Evolutionary conservation across 2,113 vertebrate species (phyloP).

Genomic region (Trematomus loennbergii): DNA sequence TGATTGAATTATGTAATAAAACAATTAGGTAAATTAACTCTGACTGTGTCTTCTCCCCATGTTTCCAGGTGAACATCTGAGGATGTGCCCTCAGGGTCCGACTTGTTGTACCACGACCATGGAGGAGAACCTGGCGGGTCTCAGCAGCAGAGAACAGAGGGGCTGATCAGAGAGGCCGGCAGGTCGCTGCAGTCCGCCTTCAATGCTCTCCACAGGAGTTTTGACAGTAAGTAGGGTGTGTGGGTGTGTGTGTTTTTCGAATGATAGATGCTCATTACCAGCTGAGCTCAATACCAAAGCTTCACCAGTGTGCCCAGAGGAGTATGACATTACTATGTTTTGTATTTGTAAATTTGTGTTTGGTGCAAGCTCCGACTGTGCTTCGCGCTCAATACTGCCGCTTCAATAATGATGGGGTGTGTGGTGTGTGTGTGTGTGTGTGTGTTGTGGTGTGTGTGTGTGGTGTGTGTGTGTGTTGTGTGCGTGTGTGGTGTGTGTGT

Average conservation of each 20-base stretch:
- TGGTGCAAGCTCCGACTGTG: conserved; percentile 40
- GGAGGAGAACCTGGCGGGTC: conserved; percentile 92
- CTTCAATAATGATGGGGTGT: conserved; percentile 23
- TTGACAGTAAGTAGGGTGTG: conserved; percentile 89
- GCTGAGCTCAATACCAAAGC: conserved; percentile 42
- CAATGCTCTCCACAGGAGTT: conserved; percentile 88
- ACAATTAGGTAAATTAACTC: neutral
- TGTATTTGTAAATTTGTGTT: conserved; percentile 54
- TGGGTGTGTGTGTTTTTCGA: conserved; percentile 15
- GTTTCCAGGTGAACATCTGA: conserved; percentile 91
- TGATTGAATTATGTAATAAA: neutral
- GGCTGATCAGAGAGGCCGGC: conserved; percentile 88
- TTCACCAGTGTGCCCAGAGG: conserved; percentile 31
- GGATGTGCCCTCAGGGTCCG: conserved; percentile 93
- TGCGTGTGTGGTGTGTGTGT: conserved; percentile 1
- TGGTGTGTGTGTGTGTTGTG: neutral
- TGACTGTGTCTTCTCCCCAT: neutral
- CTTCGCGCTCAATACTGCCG: conserved; percentile 18
- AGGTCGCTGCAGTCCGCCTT: conserved; percentile 88
- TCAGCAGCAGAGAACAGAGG: conserved; percentile 90
- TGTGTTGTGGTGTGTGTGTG: neutral
- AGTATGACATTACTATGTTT: conserved; percentile 57
- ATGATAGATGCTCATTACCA: conserved; percentile 57
- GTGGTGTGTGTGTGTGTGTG: conserved; percentile 24
- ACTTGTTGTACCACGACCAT: conserved; percentile 96